Evolutionary conservation across 1,140 invertebrate species (phyloP).

Genomic region (Apis cerana): DNA sequence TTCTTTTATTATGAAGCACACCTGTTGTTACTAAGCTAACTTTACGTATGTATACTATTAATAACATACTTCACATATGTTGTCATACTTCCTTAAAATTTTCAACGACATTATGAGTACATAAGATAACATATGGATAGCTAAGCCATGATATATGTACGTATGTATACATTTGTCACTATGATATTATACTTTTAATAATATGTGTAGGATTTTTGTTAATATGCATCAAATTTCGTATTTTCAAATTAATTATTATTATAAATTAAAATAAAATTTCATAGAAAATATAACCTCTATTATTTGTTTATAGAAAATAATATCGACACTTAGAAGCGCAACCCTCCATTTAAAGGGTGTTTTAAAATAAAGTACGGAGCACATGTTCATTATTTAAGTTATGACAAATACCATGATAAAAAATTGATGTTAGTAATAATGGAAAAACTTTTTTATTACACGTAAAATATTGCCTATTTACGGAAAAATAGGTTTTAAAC

Average conservation of each 20-base stretch:
- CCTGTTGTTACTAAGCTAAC: constrained; percentile 17
- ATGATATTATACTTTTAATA: not conserved
- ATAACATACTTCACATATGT: constrained; percentile 4
- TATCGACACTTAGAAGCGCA: not conserved
- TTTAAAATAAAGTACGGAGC: not conserved
- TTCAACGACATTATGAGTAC: not conserved
- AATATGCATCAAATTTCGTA: not conserved
- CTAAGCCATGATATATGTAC: not conserved
- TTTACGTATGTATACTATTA: not conserved
- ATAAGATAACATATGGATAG: not conserved
- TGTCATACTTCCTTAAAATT: not conserved
- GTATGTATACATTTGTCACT: not conserved
- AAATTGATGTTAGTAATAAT: not conserved
- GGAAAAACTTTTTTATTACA: not conserved
- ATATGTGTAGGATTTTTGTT: not conserved
- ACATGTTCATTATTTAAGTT: constrained; percentile 10
- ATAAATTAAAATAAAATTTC: not conserved
- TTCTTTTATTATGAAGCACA: not conserved
- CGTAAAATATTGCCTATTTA: not conserved
- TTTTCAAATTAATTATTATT: not conserved
- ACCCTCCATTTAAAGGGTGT: not conserved
- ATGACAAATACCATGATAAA: not conserved
- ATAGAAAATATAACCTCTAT: not conserved
- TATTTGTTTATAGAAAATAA: constrained; percentile 17
- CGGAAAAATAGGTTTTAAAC: not conserved